These are phyloP conservation scores for Drosophila mulleri DNA, from an alignment of 2,888 invertebrate genomes.

Conservation along the genomic window DNA sequence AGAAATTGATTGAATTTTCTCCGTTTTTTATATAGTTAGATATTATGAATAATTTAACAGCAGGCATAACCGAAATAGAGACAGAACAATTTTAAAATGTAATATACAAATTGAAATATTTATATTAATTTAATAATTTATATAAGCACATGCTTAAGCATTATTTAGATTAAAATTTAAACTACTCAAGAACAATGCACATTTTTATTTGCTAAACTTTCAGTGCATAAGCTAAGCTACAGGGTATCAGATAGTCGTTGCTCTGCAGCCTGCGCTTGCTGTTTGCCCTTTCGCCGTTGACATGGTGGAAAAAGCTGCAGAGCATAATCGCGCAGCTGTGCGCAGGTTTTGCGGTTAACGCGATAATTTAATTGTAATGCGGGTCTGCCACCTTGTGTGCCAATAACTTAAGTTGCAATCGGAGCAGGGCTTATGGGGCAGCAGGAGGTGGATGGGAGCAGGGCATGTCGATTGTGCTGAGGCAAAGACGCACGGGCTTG, in stretches of 20 bases:
- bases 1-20: constrained; percentile 6
- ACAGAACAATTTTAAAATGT: too few species aligned
- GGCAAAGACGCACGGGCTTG: constrained; percentile 37
- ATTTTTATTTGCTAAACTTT: background rate
- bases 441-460: background rate
- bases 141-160: background rate
- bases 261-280: constrained; percentile 10
- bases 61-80: background rate
- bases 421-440: constrained; percentile 70
- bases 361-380: constrained; percentile 82
- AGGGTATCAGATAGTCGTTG: constrained; percentile 14
- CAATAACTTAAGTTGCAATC: constrained; percentile 80
- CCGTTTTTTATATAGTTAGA: too few species aligned
- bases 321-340: constrained; percentile 19
- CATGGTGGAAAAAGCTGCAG: constrained; percentile 32
- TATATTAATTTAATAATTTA: background rate
- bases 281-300: constrained; percentile 30
- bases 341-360: constrained; percentile 73
- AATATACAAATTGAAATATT: background rate
- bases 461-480: background rate
- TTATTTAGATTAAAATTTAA: background rate
- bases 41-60: background rate
- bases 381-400: constrained; percentile 63
- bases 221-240: too few species aligned
- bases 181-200: rapidly evolving